phyloP scores from a whole-genome alignment of 2,113 vertebrate species.

The Indicator indicator region DNA sequence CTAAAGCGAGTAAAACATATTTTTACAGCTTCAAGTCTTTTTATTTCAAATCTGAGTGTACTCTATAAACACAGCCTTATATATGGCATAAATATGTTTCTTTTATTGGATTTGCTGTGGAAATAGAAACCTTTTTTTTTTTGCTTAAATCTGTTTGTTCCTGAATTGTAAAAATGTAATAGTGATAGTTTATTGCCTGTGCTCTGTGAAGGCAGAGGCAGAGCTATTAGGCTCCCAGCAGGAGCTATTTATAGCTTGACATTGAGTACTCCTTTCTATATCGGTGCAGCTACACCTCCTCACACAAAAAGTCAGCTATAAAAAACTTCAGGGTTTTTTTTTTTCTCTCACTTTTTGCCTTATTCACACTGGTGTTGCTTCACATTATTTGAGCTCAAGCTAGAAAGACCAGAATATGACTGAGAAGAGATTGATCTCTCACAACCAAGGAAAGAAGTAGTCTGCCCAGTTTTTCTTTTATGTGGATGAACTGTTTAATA shows the following conservation, averaged over 20 bases:
- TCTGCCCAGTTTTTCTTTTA: neutral
- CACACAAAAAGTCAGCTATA: slow-evolving; percentile 65
- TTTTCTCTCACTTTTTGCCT: slow-evolving; percentile 40
- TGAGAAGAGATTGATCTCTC: slow-evolving; percentile 45
- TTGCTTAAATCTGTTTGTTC: slow-evolving; percentile 75
- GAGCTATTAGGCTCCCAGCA: slow-evolving; percentile 73
- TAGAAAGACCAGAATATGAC: slow-evolving; percentile 13
- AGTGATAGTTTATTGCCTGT: slow-evolving; percentile 74
- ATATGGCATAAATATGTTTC: slow-evolving; percentile 63
- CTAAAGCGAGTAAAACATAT: slow-evolving; percentile 43
- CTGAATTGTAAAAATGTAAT: slow-evolving; percentile 74
- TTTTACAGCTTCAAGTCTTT: slow-evolving; percentile 60
- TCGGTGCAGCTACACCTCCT: slow-evolving; percentile 68
- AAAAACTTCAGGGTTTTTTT: slow-evolving; percentile 47
- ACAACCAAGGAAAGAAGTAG: slow-evolving; percentile 34
- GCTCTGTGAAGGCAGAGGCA: slow-evolving; percentile 71
- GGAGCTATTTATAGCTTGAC: slow-evolving; percentile 82
- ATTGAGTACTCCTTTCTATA: slow-evolving; percentile 77
- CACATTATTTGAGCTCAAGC: slow-evolving; percentile 64
- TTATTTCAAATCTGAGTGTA: slow-evolving; percentile 48
- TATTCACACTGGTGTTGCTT: slow-evolving; percentile 58
- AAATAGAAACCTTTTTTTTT: slow-evolving; percentile 61
- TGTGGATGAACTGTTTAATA: neutral
- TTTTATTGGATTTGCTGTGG: slow-evolving; percentile 72
- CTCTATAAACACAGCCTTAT: slow-evolving; percentile 57